phyloP scores from a whole-genome alignment of 2,113 vertebrate genomes.

The Vidua chalybeata region DNA sequence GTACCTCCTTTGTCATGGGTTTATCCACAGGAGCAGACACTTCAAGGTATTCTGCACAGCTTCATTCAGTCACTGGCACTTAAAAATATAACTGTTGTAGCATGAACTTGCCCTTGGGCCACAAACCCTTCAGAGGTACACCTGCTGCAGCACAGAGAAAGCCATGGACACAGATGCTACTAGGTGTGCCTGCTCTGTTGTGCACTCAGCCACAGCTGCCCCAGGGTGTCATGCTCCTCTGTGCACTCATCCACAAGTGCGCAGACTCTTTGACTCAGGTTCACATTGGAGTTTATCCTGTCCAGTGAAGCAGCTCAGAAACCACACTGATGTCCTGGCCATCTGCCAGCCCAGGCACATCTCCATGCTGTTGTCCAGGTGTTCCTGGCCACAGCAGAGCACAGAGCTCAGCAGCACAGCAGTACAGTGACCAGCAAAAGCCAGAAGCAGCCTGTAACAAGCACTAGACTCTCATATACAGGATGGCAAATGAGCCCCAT shows the following conservation, averaged over 20 bases:
- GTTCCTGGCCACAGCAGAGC: background rate
- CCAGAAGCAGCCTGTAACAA: too few species aligned
- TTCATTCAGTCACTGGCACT: background rate
- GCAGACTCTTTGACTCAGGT: background rate
- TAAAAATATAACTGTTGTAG: background rate
- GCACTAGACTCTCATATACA: rapidly evolving
- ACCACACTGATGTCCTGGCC: background rate
- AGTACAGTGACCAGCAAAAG: background rate
- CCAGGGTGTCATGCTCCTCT: background rate
- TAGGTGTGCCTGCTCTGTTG: background rate
- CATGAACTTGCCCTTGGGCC: background rate
- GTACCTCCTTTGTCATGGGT: background rate
- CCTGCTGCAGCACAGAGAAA: background rate
- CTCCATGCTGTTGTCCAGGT: background rate
- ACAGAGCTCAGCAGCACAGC: background rate
- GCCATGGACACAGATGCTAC: too few species aligned
- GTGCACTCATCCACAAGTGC: background rate
- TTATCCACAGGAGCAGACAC: background rate
- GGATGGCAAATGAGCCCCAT: rapidly evolving
- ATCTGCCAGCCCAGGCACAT: background rate
- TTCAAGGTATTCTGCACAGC: background rate
- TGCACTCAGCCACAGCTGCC: background rate
- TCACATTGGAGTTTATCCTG: background rate
- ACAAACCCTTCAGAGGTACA: background rate
- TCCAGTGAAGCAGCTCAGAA: background rate